phyloP scores from a whole-genome alignment of 2,888 invertebrate species.

The Isoperla grammatica region DNA sequence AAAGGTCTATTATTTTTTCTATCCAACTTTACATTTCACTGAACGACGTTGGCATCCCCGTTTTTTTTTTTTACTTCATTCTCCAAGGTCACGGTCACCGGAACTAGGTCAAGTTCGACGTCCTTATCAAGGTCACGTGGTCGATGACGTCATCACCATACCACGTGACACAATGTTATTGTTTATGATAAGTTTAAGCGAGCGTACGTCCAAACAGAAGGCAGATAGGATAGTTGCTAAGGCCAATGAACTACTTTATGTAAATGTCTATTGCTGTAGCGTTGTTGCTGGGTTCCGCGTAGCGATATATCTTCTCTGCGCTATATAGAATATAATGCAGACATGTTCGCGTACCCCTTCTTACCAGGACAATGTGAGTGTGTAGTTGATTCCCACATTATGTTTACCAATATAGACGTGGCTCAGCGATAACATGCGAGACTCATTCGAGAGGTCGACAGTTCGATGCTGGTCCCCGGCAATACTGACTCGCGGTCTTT shows the following conservation, averaged over 20 bases:
- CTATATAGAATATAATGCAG: too few species aligned
- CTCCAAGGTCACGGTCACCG: slow-evolving; percentile 3
- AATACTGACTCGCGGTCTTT: too few species aligned
- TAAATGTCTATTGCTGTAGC: too few species aligned
- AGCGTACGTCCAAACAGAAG: not conserved
- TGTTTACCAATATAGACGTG: too few species aligned
- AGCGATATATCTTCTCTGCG: too few species aligned
- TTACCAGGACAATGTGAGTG: too few species aligned
- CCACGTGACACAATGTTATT: not conserved
- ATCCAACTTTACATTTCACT: not conserved
- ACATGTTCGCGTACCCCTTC: too few species aligned
- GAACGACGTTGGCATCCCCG: not conserved
- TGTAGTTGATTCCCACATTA: too few species aligned
- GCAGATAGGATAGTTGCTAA: not conserved
- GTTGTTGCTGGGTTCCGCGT: too few species aligned
- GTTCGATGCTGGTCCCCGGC: too few species aligned
- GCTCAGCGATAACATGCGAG: too few species aligned
- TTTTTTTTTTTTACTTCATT: not conserved
- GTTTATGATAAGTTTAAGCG: not conserved
- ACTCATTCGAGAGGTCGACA: too few species aligned
- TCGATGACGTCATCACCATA: not conserved
- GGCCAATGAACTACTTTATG: not conserved
- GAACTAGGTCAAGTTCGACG: slow-evolving; percentile 8
- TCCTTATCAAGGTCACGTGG: slow-evolving; percentile 1
- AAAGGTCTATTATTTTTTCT: not conserved